These are phyloP conservation scores for Patiria miniata DNA, from an alignment of 35 echinoderm and acorn worm genomes.

Conservation along the genomic window DNA sequence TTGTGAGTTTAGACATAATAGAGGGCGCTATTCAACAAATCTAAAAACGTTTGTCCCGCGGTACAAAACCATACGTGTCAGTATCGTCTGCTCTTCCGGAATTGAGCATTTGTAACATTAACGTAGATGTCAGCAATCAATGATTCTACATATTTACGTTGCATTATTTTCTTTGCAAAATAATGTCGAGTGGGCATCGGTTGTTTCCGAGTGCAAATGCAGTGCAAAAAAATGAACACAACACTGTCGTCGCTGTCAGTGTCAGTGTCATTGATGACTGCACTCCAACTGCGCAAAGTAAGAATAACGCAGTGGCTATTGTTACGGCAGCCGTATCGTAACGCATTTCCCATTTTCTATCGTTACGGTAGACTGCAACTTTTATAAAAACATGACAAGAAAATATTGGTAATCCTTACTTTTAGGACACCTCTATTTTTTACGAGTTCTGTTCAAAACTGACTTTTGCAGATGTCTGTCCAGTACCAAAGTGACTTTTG, in stretches of 20 bases:
- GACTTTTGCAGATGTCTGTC: too few relatives aligned
- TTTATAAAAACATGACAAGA: too few relatives aligned
- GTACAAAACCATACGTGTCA: background rate
- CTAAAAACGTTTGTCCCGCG: background rate
- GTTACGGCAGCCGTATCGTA: too few relatives aligned
- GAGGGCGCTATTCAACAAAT: background rate
- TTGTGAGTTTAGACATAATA: too few relatives aligned
- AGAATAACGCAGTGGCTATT: too few relatives aligned
- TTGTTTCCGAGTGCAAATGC: slow-evolving; percentile 9
- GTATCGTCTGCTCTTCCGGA: background rate
- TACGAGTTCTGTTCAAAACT: too few relatives aligned
- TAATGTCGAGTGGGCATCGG: background rate
- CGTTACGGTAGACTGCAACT: too few relatives aligned
- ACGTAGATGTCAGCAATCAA: background rate
- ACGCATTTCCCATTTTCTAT: too few relatives aligned
- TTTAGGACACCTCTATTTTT: too few relatives aligned
- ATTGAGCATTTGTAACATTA: background rate
- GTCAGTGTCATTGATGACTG: background rate
- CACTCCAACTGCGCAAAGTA: background rate
- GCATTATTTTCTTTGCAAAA: background rate
- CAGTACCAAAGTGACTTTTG: too few relatives aligned
- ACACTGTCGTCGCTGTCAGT: background rate
- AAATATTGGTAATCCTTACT: too few relatives aligned
- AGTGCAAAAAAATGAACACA: too few relatives aligned
- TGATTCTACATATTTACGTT: background rate